Percentiles rank a stretch among this genome's conserved stretches.
Conservation (phyloP, 2,797 vertebrate genomes). For the Hylomyscus alleni region DNA sequence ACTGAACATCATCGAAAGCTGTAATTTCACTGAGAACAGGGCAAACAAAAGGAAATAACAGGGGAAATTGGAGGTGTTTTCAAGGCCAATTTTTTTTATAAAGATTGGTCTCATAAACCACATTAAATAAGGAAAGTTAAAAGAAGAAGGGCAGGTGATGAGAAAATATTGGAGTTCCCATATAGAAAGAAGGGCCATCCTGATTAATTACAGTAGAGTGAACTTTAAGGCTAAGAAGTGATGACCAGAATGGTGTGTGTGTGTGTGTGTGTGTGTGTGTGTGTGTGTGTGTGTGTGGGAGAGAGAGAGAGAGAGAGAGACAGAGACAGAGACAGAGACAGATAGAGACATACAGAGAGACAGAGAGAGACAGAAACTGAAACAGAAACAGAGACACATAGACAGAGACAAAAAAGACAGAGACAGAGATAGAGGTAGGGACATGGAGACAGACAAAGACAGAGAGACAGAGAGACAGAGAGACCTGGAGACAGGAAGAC, state of each 20-base stretch:
- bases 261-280: not conserved
- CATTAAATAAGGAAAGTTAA: not conserved
- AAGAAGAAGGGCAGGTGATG: not conserved
- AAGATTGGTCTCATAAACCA: not conserved
- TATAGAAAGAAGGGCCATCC: not conserved
- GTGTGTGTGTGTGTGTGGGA: not conserved
- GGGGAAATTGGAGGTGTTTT: not conserved
- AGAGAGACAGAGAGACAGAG: too few relatives aligned
- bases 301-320: not conserved
- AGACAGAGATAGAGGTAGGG: too few relatives aligned
- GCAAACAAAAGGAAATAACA: conserved; percentile 10
- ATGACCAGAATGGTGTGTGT: not conserved
- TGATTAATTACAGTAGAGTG: not conserved
- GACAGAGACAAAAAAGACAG: too few relatives aligned
- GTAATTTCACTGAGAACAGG: not conserved
- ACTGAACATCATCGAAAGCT: not conserved
- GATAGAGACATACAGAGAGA: too few relatives aligned
- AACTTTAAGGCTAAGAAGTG: not conserved
- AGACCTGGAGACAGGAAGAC: too few relatives aligned
- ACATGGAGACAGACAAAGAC: too few relatives aligned
- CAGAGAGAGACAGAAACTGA: too few relatives aligned
- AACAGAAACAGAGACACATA: too few relatives aligned
- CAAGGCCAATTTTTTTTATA: not conserved
- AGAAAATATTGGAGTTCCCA: not conserved
- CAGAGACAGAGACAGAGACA: not conserved